phyloP scores from a whole-genome alignment of 2,797 vertebrate genomes.

The Melanogrammus aeglefinus region DNA sequence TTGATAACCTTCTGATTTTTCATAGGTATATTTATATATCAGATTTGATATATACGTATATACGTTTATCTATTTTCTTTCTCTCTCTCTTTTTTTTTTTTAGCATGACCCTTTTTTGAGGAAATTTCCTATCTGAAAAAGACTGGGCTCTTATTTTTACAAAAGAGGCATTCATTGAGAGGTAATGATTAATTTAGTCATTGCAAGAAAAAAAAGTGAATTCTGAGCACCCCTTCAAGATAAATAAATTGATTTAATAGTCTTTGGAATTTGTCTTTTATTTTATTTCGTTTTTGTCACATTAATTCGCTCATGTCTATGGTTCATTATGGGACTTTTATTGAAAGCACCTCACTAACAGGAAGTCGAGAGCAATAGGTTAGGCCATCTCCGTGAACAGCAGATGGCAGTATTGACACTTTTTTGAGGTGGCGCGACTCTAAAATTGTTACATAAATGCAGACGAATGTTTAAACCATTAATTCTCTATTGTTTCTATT shows the following conservation, averaged over 20 bases:
- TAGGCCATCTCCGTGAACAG: background rate
- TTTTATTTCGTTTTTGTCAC: background rate
- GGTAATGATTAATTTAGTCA: constrained; percentile 62
- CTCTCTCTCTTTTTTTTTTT: constrained; percentile 43
- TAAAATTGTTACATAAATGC: background rate
- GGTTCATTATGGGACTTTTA: background rate
- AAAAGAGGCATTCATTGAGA: constrained; percentile 57
- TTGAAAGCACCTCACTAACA: background rate
- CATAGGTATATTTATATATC: constrained; percentile 62
- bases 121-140: constrained; percentile 58
- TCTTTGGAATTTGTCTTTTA: constrained; percentile 36
- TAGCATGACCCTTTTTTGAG: constrained; percentile 57
- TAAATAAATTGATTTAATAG: constrained; percentile 79
- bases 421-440: background rate
- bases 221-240: constrained; percentile 71
- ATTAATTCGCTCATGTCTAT: background rate
- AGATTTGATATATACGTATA: constrained; percentile 62
- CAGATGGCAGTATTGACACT: background rate
- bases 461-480: background rate
- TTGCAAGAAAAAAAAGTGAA: constrained; percentile 59
- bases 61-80: constrained; percentile 17
- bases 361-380: background rate
- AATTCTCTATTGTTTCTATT: background rate
- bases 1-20: constrained; percentile 71
- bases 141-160: constrained; percentile 56